Percentiles rank a stretch among this genome's conserved stretches.
phyloP scores from a whole-genome alignment of 2,888 invertebrate genomes.

The Cepaea hortensis region DNA sequence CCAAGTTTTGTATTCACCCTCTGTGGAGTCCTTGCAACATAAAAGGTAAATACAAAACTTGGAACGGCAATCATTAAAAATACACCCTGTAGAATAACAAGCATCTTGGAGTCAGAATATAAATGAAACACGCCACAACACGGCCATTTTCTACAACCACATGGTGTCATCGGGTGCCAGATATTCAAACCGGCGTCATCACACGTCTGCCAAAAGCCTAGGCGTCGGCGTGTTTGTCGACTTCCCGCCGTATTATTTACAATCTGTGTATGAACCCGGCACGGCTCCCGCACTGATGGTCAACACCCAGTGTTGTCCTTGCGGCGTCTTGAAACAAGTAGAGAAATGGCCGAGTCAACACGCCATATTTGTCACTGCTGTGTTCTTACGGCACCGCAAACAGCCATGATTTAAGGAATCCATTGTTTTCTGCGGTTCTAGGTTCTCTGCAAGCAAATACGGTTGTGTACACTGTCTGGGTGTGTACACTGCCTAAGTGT shows the following conservation, averaged over 20 bases:
- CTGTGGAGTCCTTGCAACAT: no score
- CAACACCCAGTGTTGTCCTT: constrained; percentile 21
- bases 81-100: no score
- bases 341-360: constrained; percentile 28
- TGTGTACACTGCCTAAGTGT: not conserved
- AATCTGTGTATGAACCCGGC: not conserved
- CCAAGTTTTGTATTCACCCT: no score
- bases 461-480: constrained; percentile 13
- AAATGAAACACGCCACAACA: no score
- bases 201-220: not conserved
- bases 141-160: no score
- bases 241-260: not conserved
- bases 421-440: constrained; percentile 9
- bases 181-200: no score
- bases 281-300: not conserved
- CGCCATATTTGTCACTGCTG: constrained; percentile 18
- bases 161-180: no score
- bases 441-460: constrained; percentile 2
- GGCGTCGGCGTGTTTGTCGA: not conserved
- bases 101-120: no score
- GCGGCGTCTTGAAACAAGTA: constrained; percentile 4
- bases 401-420: not conserved
- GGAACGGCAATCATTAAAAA: no score
- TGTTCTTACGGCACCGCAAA: constrained; percentile 1
- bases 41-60: no score